Percentiles rank a stretch among this genome's conserved stretches.
These are phyloP conservation scores for Vireo altiloquus DNA, from an alignment of 2,113 vertebrate species.

Conservation along the genomic window DNA sequence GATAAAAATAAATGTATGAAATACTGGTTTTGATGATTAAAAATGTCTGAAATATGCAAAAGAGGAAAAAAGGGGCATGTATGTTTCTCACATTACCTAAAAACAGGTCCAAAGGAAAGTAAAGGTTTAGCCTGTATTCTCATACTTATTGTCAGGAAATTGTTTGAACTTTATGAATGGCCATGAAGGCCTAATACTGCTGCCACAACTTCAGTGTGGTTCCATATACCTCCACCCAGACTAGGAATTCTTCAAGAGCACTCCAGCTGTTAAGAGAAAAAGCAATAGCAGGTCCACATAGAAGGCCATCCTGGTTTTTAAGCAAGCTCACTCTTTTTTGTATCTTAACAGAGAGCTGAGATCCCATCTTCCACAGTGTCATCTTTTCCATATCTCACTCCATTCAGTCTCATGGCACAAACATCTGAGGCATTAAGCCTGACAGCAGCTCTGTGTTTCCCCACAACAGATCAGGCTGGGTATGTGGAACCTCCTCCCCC, in stretches of 20 bases:
- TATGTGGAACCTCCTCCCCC: neutral
- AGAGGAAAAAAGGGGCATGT: neutral
- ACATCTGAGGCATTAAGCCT: neutral
- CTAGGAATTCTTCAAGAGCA: neutral
- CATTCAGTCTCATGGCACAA: neutral
- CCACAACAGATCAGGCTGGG: neutral
- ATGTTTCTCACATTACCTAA: neutral
- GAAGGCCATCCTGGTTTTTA: neutral
- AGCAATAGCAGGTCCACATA: neutral
- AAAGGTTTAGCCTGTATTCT: conserved; percentile 25
- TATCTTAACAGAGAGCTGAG: neutral
- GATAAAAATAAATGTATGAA: conserved; percentile 29
- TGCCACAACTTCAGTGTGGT: neutral
- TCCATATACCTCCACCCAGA: neutral
- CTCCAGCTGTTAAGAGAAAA: neutral
- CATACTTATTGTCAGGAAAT: neutral
- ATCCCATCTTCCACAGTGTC: neutral
- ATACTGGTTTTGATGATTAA: neutral
- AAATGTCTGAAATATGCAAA: neutral
- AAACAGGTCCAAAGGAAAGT: neutral
- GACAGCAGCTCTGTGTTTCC: neutral
- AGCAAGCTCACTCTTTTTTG: neutral
- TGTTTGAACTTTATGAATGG: neutral
- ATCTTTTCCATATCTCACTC: neutral
- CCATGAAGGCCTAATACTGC: neutral